A percentile compares a stretch with the other conserved stretches of the same genome.
phyloP scores from a whole-genome alignment of 2,888 invertebrate genomes.

The Epicampocera succincta region DNA sequence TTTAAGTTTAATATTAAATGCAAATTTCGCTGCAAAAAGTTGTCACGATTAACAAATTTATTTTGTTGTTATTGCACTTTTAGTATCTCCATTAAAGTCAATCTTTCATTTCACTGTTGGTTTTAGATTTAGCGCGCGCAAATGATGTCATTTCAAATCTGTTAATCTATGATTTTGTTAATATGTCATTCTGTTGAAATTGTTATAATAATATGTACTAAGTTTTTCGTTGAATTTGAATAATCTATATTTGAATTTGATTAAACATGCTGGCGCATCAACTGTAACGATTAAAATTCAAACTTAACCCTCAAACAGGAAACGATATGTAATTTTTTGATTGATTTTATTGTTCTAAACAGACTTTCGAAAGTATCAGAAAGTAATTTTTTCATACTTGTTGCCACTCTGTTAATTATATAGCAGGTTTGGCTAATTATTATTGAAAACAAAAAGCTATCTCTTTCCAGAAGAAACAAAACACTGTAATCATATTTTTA shows the following conservation, averaged over 20 bases:
- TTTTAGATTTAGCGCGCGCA: background rate
- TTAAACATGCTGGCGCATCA: slow-evolving; percentile 61
- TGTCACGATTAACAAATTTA: background rate
- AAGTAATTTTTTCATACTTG: no score
- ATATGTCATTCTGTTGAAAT: slow-evolving; percentile 36
- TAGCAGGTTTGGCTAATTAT: no score
- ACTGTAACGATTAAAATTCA: slow-evolving; percentile 35
- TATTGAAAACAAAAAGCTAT: no score
- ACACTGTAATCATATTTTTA: no score
- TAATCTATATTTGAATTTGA: slow-evolving; percentile 54
- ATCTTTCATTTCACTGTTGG: slow-evolving; percentile 52
- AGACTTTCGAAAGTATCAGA: no score
- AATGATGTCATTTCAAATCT: slow-evolving; percentile 34
- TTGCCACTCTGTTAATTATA: no score
- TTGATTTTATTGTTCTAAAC: no score
- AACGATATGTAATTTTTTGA: no score
- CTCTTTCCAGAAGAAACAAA: no score
- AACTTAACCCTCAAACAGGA: slow-evolving; percentile 22
- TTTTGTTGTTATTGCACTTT: slow-evolving; percentile 34
- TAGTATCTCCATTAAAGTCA: slow-evolving; percentile 58
- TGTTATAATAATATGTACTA: slow-evolving; percentile 11
- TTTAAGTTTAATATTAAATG: slow-evolving; percentile 40
- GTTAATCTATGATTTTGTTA: slow-evolving; percentile 56
- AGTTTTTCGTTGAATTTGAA: slow-evolving; percentile 37
- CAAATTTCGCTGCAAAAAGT: slow-evolving; percentile 28